A percentile compares a stretch with the other conserved stretches of the same genome.
Conservation (phyloP, 1,140 invertebrate species). For the Rhagoletis zephyria region DNA sequence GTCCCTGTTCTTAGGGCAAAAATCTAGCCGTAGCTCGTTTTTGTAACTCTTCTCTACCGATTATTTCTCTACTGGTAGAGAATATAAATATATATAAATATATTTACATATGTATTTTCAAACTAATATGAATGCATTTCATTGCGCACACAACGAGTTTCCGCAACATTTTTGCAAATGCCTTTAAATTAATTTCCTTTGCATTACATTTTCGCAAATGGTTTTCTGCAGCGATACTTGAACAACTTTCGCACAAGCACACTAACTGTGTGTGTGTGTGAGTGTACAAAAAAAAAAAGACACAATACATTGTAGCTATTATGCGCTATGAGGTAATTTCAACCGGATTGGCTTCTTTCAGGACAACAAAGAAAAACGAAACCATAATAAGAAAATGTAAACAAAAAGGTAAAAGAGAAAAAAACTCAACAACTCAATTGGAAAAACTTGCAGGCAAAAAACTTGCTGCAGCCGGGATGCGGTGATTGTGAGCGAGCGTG, state of each 20-base stretch:
- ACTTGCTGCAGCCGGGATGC: background rate
- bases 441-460: background rate
- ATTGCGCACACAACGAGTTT: background rate
- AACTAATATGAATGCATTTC: no score
- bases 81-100: no score
- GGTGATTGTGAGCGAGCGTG: background rate
- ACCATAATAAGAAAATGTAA: background rate
- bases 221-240: background rate
- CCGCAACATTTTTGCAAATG: background rate
- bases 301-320: background rate
- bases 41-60: no score
- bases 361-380: background rate
- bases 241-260: background rate
- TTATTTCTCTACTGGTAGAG: no score
- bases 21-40: no score
- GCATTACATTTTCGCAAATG: background rate
- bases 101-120: no score
- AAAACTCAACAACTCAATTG: background rate
- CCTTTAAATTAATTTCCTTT: constrained; percentile 12
- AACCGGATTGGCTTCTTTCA: background rate
- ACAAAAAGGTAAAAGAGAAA: background rate
- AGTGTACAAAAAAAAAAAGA: no score
- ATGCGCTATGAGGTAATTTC: background rate
- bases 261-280: no score
- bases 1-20: no score